Conservation (phyloP, 2,113 vertebrate genomes). For the Pteruthius melanotis region DNA sequence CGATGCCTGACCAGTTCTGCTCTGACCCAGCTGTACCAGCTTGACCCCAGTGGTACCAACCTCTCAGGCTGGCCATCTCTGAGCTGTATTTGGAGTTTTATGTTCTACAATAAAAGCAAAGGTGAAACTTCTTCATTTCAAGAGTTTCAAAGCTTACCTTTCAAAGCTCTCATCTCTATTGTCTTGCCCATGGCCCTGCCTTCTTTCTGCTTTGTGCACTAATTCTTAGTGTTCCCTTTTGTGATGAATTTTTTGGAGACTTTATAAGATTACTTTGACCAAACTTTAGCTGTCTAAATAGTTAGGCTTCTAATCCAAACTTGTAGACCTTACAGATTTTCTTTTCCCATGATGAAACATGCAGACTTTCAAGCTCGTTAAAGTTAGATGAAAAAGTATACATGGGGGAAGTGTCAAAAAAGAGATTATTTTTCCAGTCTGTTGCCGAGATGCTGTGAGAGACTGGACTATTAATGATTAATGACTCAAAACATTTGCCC, state of each 20-base stretch:
- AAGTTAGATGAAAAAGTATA: not conserved
- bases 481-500: not conserved
- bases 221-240: not conserved
- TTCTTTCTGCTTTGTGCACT: not conserved
- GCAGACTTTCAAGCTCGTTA: not conserved
- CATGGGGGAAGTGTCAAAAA: not conserved
- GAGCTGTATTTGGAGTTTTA: not conserved
- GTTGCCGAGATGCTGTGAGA: not conserved
- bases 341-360: not conserved
- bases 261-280: not conserved
- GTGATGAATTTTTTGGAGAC: not conserved
- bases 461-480: not conserved
- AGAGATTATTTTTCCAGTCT: not conserved
- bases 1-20: not conserved
- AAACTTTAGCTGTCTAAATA: not conserved
- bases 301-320: not conserved
- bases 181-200: fast-evolving
- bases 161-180: not conserved
- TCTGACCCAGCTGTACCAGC: not conserved
- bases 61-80: not conserved
- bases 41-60: not conserved
- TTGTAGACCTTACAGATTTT: not conserved
- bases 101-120: not conserved
- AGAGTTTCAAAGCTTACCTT: not conserved
- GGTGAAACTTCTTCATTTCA: not conserved